Evolutionary conservation across 2,113 vertebrate species (phyloP).

Genomic region (Eolophus roseicapilla): DNA sequence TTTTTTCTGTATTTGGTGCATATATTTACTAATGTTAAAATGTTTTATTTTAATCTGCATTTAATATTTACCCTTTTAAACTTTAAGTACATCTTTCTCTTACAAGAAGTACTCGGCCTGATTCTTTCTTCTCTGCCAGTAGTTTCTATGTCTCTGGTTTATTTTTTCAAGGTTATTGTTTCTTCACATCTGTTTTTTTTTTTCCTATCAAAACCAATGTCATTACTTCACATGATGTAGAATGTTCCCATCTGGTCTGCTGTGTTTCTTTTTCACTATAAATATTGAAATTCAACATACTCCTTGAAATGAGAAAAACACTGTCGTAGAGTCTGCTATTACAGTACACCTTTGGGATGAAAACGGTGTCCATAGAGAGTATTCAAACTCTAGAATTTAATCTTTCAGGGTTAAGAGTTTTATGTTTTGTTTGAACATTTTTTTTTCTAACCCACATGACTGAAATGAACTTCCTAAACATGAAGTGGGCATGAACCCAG

Average conservation of each 20-base stretch:
- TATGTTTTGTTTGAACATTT: not conserved
- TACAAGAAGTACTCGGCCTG: not conserved
- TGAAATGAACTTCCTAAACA: not conserved
- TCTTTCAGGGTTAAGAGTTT: not conserved
- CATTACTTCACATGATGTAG: not conserved
- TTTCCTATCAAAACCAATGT: not conserved
- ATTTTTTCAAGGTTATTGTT: not conserved
- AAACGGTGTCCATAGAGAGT: not conserved
- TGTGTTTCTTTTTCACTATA: not conserved
- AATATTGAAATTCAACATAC: not conserved
- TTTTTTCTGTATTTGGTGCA: not conserved
- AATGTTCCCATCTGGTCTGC: not conserved
- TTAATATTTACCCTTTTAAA: not conserved
- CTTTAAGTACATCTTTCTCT: not conserved
- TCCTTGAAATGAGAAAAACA: not conserved
- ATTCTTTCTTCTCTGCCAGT: not conserved
- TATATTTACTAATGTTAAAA: not conserved
- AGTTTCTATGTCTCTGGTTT: not conserved
- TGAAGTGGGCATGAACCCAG: not conserved
- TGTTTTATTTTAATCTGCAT: not conserved
- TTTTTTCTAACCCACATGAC: not conserved
- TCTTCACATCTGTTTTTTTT: not conserved
- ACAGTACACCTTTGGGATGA: not conserved
- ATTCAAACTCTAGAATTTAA: not conserved
- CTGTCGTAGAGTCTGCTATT: not conserved